These are phyloP conservation scores for Drosophila fungiperda DNA, from an alignment of 2,888 invertebrate genomes.

Conservation along the genomic window DNA sequence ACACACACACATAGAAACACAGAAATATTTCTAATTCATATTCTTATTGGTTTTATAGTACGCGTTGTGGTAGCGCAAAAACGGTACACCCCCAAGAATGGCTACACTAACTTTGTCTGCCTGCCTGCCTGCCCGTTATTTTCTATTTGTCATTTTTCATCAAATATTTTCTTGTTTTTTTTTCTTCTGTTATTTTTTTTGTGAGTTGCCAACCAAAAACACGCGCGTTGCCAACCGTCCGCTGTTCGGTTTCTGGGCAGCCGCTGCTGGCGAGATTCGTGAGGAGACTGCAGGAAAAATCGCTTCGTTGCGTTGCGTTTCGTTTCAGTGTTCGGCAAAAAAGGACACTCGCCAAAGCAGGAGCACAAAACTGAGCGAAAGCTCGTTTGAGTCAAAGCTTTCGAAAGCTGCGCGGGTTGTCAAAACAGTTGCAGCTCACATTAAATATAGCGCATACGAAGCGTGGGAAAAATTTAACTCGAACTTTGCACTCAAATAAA, in stretches of 20 bases:
- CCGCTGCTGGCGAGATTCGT: constrained; percentile 69
- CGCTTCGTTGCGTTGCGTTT: constrained; percentile 17
- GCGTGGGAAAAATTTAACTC: constrained; percentile 19
- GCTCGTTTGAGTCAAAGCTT: constrained; percentile 61
- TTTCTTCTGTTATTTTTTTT: constrained; percentile 4
- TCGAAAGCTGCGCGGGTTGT: constrained; percentile 52
- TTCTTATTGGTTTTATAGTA: constrained; percentile 65
- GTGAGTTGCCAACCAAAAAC: constrained; percentile 72
- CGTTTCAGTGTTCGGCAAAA: constrained; percentile 41
- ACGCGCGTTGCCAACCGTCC: constrained; percentile 65
- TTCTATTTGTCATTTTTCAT: constrained; percentile 2
- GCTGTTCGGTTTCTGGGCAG: constrained; percentile 51
- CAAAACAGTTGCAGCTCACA: constrained; percentile 17
- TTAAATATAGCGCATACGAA: constrained; percentile 33
- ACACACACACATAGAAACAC: constrained; percentile 32
- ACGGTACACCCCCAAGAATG: constrained; percentile 3
- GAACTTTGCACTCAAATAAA: constrained; percentile 8
- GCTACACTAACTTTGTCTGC: constrained; percentile 23
- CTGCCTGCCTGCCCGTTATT: constrained; percentile 18
- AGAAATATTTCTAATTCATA: constrained; percentile 70
- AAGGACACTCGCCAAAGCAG: constrained; percentile 52
- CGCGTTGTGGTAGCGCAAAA: constrained; percentile 30
- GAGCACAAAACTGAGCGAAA: constrained; percentile 47
- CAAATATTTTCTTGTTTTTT: constrained; percentile 14
- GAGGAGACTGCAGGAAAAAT: constrained; percentile 70